Evolutionary conservation across 1,140 invertebrate genomes (phyloP), one percentile per base, ranked within the genome.

Genomic region (Brachionus calyciflorus): DNA sequence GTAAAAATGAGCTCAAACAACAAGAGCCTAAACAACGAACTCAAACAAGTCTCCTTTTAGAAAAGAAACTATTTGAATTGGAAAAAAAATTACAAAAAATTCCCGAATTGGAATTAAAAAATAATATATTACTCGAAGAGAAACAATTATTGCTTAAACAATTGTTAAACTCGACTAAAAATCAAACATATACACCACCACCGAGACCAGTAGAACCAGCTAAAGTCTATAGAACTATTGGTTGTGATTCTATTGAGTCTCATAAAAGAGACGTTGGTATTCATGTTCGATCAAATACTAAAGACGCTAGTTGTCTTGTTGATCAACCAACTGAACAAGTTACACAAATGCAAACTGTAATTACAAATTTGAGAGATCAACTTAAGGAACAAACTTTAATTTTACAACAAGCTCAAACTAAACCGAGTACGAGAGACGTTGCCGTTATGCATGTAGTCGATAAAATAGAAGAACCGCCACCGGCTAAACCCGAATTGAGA

Each of bases 391-490:
- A 73, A 55, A 73, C 69, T 37, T 37, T 73, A 24, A 73, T 73
- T 55, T 12, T 73, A 1, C 14, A 73, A 24, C 48, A 73, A 40
- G 12, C 33, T 0, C 30, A 24, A 60, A 7, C 1, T 3, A 76
- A 60, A 30, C 51, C 73, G 9, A 10, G 3, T 3, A 76, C 73
- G 17, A 21, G 73, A 24, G 73, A 76, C 17, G 73, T 76, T 10
- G 73, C 73, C 30, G 30, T 76, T 14, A 55, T 55, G 49, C 73
- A 76, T 57, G 30, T 76, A n/a, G 73, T 76, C 0, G 73, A 76
- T 14, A 55, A 57, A 12, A 19, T 55, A 17, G 49, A 57, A 57
- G 33, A 49, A 37, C 69, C 69, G n/a, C 28, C 33, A 2, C 46
- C 46, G 14, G 24, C 46, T 33, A 76, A 76, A 30, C 73, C 49